Percentiles rank a stretch among this genome's conserved stretches.
Conservation (phyloP, 2,113 vertebrate genomes). For the Planiliza haematocheilus region DNA sequence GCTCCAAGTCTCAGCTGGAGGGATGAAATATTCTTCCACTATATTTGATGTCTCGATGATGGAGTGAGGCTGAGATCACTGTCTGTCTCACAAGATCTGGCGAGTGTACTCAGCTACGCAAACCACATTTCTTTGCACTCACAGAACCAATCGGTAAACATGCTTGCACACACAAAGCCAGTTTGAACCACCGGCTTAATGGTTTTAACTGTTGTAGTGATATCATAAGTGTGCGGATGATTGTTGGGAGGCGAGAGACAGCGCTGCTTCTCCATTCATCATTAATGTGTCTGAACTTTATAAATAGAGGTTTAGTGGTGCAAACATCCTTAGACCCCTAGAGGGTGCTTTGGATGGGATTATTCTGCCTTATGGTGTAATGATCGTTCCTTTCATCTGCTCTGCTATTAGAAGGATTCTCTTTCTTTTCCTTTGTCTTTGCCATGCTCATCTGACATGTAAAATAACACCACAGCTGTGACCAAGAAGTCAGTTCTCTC, state of each 20-base stretch:
- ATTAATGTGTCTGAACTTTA: not conserved
- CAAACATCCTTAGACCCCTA: conserved; percentile 1
- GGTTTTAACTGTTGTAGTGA: no score
- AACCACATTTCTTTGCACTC: not conserved
- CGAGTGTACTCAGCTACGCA: not conserved
- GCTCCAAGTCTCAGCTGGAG: no score
- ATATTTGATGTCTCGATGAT: no score
- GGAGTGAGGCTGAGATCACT: no score
- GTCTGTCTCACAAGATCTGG: no score
- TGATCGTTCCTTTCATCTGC: conserved; percentile 12
- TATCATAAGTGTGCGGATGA: not conserved
- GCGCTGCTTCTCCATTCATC: not conserved
- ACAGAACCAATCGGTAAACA: not conserved
- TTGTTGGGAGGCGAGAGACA: not conserved
- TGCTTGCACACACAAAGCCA: no score
- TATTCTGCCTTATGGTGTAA: conserved; percentile 4
- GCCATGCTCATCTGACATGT: conserved; percentile 2
- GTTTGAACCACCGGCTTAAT: no score
- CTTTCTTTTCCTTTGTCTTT: not conserved
- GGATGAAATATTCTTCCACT: no score
- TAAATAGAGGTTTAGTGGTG: not conserved
- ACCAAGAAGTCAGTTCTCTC: conserved; percentile 9
- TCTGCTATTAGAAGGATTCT: not conserved
- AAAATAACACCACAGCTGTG: not conserved
- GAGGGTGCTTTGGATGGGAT: not conserved